These are phyloP conservation scores for Falco punctatus DNA, from an alignment of 2,113 vertebrate genomes.

Conservation along the genomic window DNA sequence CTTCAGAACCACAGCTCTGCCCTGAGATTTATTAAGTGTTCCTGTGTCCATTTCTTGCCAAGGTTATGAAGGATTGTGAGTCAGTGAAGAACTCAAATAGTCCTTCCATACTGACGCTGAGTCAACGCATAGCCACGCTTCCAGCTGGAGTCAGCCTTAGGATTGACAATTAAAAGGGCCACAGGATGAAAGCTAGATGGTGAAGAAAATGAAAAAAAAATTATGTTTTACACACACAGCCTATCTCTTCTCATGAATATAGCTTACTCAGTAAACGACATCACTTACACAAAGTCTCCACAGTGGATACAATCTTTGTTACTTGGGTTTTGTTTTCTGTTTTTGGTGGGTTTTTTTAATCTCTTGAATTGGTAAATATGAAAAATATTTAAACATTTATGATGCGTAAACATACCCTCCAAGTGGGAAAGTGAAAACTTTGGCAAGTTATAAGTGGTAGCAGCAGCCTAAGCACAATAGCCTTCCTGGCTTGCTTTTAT, in stretches of 20 bases:
- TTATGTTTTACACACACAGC: background rate
- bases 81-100: background rate
- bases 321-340: background rate
- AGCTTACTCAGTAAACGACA: background rate
- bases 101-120: accelerated
- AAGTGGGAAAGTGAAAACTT: background rate
- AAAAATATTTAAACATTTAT: background rate
- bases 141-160: background rate
- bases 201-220: background rate
- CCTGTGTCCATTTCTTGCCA: background rate
- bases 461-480: background rate
- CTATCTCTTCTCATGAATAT: background rate
- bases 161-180: background rate
- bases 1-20: background rate
- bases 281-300: background rate
- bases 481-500: background rate
- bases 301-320: background rate
- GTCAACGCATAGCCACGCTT: background rate
- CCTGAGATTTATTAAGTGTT: background rate
- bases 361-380: background rate
- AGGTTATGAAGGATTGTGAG: background rate
- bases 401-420: background rate
- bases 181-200: background rate
- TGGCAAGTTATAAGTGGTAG: background rate
- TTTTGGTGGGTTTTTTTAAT: background rate